Evolutionary conservation across 2,113 vertebrate genomes (phyloP).

Genomic region (Eclectus roratus): DNA sequence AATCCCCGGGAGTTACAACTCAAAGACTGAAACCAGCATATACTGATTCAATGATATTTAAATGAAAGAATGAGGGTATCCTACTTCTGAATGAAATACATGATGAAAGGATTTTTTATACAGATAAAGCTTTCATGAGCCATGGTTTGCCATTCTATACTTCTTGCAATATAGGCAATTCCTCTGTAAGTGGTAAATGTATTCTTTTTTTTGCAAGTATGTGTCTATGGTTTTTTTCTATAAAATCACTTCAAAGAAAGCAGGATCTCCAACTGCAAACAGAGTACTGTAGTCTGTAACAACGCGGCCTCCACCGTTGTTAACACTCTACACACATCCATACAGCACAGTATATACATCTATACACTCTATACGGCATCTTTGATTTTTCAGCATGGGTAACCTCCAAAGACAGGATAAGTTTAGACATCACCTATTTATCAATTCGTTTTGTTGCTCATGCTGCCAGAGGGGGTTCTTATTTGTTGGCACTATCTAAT

Average conservation of each 20-base stretch:
- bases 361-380: neutral
- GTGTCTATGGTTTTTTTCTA: neutral
- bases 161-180: neutral
- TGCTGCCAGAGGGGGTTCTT: neutral
- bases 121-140: neutral
- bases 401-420: neutral
- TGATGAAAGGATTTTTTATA: neutral
- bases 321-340: neutral
- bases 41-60: neutral
- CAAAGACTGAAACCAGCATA: neutral
- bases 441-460: neutral
- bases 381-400: neutral
- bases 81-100: neutral
- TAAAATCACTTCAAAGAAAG: neutral
- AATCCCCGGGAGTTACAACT: neutral
- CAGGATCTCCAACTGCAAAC: neutral
- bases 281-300: neutral
- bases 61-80: neutral
- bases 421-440: neutral
- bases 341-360: neutral
- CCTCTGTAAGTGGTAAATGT: neutral
- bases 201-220: neutral
- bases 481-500: neutral
- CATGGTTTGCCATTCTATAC: neutral
- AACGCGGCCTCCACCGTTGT: rapidly evolving